Evolutionary conservation across 2,888 invertebrate genomes (phyloP).

Genomic region (Adineta ricciae): DNA sequence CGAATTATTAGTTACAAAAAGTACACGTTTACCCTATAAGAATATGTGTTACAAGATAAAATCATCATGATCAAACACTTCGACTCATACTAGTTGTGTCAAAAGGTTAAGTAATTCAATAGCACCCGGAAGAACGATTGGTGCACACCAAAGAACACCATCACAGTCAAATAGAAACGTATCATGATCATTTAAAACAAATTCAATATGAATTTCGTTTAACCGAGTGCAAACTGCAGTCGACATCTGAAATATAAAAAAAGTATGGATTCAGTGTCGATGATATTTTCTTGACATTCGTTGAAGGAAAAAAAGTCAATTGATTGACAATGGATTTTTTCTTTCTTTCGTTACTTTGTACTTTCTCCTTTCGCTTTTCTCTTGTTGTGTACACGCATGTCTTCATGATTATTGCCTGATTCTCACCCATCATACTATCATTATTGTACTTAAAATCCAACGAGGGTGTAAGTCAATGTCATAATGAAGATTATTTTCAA

Average conservation of each 20-base stretch:
- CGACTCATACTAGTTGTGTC: slow-evolving; percentile 52
- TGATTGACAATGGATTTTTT: no score
- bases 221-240: not conserved
- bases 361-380: no score
- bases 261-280: not conserved
- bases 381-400: no score
- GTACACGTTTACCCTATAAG: slow-evolving; percentile 64
- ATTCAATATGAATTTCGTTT: not conserved
- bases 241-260: not conserved
- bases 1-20: slow-evolving; percentile 82
- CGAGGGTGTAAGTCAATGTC: no score
- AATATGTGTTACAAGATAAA: not conserved
- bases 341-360: no score
- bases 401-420: no score
- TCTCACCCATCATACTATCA: no score
- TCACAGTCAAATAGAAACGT: slow-evolving; percentile 75
- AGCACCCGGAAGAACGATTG: slow-evolving; percentile 61
- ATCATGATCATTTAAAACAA: slow-evolving; percentile 62
- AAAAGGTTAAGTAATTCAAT: slow-evolving; percentile 63
- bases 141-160: slow-evolving; percentile 71
- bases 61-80: not conserved
- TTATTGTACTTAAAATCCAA: no score
- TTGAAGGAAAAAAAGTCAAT: no score
- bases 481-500: no score
- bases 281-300: not conserved